Conservation (phyloP, 2,797 vertebrate species). For the Phalanger gymnotis region DNA sequence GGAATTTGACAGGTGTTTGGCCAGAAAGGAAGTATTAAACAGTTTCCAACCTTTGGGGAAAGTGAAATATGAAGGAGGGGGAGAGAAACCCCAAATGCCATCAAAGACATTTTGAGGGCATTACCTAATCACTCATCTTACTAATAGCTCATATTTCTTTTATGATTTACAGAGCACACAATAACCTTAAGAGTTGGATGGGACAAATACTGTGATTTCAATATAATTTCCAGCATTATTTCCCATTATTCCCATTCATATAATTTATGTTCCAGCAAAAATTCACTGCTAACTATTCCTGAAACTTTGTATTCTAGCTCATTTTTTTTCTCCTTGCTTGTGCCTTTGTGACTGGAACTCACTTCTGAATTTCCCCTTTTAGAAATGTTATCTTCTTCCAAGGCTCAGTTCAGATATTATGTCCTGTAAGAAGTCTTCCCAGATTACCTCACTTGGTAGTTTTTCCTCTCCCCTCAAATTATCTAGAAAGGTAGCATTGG, state of each 20-base stretch:
- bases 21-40: conserved; percentile 70
- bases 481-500: neutral
- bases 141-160: conserved; percentile 22
- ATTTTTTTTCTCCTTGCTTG: neutral
- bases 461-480: neutral
- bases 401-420: neutral
- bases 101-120: conserved; percentile 56
- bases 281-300: neutral
- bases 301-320: neutral
- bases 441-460: neutral
- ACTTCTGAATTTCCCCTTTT: neutral
- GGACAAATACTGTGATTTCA: neutral
- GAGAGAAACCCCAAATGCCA: conserved; percentile 15
- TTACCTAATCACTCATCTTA: conserved; percentile 32
- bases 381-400: neutral
- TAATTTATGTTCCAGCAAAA: neutral
- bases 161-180: neutral
- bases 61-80: conserved; percentile 3
- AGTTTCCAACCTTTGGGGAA: conserved; percentile 63
- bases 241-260: neutral
- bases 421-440: neutral
- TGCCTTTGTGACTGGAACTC: neutral
- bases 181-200: neutral
- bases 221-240: neutral
- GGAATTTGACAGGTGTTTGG: conserved; percentile 81